A percentile compares a stretch with the other conserved stretches of the same genome.
Evolutionary conservation across 2,888 invertebrate species (phyloP).

Genomic region (Odontothrips loti): DNA sequence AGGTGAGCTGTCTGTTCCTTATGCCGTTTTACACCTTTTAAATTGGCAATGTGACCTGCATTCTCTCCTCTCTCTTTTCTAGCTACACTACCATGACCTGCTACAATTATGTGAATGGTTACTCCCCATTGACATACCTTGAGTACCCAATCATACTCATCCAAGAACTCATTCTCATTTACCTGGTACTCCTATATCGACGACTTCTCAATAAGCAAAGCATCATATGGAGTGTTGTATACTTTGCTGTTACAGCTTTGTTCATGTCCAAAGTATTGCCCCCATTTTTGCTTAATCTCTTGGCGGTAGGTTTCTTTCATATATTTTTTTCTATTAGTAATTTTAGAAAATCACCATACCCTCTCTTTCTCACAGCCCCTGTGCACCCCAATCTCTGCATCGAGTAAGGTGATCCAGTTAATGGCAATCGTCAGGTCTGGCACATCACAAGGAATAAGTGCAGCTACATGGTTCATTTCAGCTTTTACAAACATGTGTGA

Average conservation of each 20-base stretch:
- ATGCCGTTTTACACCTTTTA: slow-evolving; percentile 36
- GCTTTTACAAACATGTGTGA: slow-evolving; percentile 75
- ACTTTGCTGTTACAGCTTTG: slow-evolving; percentile 46
- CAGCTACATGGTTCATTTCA: slow-evolving; percentile 77
- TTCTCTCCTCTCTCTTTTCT: slow-evolving; percentile 45
- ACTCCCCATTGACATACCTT: slow-evolving; percentile 70
- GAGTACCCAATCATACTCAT: slow-evolving; percentile 77
- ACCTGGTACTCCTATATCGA: slow-evolving; percentile 65
- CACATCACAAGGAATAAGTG: slow-evolving; percentile 72
- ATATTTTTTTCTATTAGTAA: background rate
- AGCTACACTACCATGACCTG: slow-evolving; percentile 77
- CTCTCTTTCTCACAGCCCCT: slow-evolving; percentile 57
- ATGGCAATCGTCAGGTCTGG: slow-evolving; percentile 64
- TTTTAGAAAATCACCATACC: background rate
- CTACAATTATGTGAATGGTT: slow-evolving; percentile 72
- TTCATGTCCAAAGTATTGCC: slow-evolving; percentile 51
- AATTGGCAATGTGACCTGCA: background rate
- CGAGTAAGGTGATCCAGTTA: slow-evolving; percentile 76
- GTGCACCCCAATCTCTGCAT: slow-evolving; percentile 75
- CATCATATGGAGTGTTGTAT: slow-evolving; percentile 44
- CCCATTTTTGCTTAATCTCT: slow-evolving; percentile 52
- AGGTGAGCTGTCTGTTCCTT: slow-evolving; percentile 53
- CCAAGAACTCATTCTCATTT: slow-evolving; percentile 70
- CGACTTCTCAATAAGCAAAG: slow-evolving; percentile 51
- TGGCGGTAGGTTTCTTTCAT: slow-evolving; percentile 57